Conservation (phyloP, 2,888 invertebrate species). For the Petrolisthes manimaculis region DNA sequence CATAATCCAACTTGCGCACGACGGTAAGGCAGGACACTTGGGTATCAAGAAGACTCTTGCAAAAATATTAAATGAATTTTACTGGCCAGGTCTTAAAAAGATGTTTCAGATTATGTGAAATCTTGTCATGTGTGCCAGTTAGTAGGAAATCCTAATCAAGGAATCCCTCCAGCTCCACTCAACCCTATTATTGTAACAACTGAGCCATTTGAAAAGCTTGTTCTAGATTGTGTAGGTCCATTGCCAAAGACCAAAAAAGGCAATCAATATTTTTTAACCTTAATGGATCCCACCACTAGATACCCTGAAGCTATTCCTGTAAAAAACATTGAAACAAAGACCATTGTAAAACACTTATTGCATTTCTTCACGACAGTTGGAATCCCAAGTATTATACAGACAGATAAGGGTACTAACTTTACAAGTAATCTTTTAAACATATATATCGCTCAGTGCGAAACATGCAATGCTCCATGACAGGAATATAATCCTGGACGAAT, state of each 20-base stretch:
- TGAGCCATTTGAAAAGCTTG: neutral
- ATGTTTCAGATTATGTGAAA: neutral
- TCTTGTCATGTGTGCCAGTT: neutral
- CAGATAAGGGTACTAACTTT: slow-evolving; percentile 2
- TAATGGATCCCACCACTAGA: neutral
- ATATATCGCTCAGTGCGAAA: too few species aligned
- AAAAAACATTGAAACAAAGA: neutral
- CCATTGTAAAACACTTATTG: slow-evolving; percentile 1
- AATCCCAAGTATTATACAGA: neutral
- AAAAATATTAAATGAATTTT: neutral
- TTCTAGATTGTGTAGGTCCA: neutral
- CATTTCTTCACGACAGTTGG: neutral
- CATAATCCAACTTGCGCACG: neutral
- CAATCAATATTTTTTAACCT: neutral
- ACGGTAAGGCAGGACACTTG: neutral
- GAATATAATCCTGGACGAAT: too few species aligned
- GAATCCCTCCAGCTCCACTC: neutral
- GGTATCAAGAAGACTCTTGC: neutral
- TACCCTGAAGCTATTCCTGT: neutral
- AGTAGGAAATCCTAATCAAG: neutral
- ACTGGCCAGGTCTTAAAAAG: neutral
- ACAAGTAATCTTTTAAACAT: neutral
- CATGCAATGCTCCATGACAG: too few species aligned
- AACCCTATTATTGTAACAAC: neutral
- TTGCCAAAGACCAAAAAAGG: neutral